Evolutionary conservation across 2,888 invertebrate species (phyloP).

Genomic region (Tachystola acroxantha): DNA sequence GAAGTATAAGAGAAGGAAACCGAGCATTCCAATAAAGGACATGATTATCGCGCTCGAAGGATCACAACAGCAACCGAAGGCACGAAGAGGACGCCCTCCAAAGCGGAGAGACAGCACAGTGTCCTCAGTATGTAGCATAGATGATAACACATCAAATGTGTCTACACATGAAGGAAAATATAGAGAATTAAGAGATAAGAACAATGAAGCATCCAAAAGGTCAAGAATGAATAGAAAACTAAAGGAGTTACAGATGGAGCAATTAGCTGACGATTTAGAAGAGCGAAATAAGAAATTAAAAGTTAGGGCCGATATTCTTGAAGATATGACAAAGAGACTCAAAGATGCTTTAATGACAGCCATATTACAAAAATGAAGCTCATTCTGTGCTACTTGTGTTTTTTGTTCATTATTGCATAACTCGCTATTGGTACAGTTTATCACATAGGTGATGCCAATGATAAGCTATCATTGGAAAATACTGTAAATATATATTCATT

Average conservation of each 20-base stretch:
- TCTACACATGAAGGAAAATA: constrained; percentile 76
- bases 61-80: constrained; percentile 52
- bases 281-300: constrained; percentile 80
- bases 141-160: constrained; percentile 53
- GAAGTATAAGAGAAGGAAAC: constrained; percentile 54
- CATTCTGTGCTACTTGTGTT: constrained; percentile 1
- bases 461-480: neutral
- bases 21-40: constrained; percentile 59
- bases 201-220: constrained; percentile 87
- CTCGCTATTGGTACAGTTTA: neutral
- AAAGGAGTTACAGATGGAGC: constrained; percentile 75
- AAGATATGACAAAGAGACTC: constrained; percentile 81
- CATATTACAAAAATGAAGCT: constrained; percentile 76
- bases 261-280: constrained; percentile 74
- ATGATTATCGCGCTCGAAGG: constrained; percentile 63
- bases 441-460: neutral
- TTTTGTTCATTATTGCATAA: neutral
- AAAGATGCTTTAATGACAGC: constrained; percentile 82
- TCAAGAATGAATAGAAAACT: constrained; percentile 85
- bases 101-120: constrained; percentile 68
- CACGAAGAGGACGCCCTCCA: constrained; percentile 75
- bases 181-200: constrained; percentile 84
- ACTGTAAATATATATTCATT: constrained; percentile 25
- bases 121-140: constrained; percentile 62
- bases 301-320: constrained; percentile 82